Base-by-base conservation (phyloP, 2,113 vertebrate genomes). In the Aphyosemion australe region DNA sequence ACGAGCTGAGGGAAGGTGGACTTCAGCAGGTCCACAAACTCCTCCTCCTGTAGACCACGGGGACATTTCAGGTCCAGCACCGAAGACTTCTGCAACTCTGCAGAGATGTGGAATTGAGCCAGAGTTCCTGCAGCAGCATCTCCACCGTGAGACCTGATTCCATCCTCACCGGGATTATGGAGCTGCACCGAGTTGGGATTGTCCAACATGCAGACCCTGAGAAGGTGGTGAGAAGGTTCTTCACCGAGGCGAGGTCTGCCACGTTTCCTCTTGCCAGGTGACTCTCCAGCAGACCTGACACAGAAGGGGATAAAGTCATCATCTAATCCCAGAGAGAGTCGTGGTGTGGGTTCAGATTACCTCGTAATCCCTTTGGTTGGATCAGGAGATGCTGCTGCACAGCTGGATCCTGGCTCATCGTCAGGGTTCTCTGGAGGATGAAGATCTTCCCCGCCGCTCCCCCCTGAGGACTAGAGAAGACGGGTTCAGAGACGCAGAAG, bases 1-100 rank as follows among this genome's bases (percentile, higher is more conserved):
- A 37, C 47, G 55, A 85, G 79, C 56, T 72, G 79, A 53, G 82
- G 82, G 65, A 84, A 72, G 39, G 70, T 16, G 3, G 82, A 65
- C 32, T 55, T 18, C 20, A 84, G 72, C 31, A 76, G 19, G 16
- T 32, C 10, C 78, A 81, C 48, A 54, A 84, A 81, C 48, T 78
- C 78, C 0, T 9, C 15, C 47, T 81, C 72, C 41, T 57, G 68
- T 0, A 78, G 68, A 6, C 64, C 61, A 0, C 49, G 68, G 21
- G 72, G 82, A 66, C 78, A 80, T n/a, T 4, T 3, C 48, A 84
- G 34, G 0, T 64, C 20, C 1, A 68, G 58, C 0, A 64, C 16
- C 0, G 53, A 5, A 0, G 55, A 84, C 6, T 39, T 70, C 11
- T 18, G 26, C 0, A 75, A 15, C 12, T 58, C 81, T 74, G 76